Evolutionary conservation across 2,797 vertebrate species (phyloP), one percentile per base, ranked within the genome.

Genomic region (Aplochiton taeniatus): DNA sequence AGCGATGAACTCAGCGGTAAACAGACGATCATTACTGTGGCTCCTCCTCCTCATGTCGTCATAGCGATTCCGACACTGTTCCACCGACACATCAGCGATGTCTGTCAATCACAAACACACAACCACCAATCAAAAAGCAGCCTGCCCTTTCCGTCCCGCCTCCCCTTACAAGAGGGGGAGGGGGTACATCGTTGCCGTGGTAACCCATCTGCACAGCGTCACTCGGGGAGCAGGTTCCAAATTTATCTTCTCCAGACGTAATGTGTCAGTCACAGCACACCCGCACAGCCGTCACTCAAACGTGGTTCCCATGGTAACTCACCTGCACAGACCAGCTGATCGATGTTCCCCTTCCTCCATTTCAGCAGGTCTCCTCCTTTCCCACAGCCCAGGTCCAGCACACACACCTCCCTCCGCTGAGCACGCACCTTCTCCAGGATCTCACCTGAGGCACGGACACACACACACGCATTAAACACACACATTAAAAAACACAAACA

Each of bases 291-390:
- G 41, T 17, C 16, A 9, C 13, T 43, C n/a, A 55, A 48, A 18
- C 1, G 13, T 12, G 16, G 12, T 11, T 55, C 9, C 13, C 8
- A 12, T 55, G 19, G 12, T 56, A 19, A 42, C 83, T 87, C 92
- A 98, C 97, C 97, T 85, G 95, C 95, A 87, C 97, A 99, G 49
- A 99, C 93, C 1, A 99, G 87, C 78, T 91, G 95, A 77, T 75
- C 84, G 73, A 99, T 99, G 78, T 89, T 92, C 41, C 96, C 97
- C 81, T 94, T 96, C 77, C 91, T 96, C 97, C 97, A 99, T 67
- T 99, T 99, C 52, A 98, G 89, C 41, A 99, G 89, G 77, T 99
- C 97, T 80, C 97, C 97, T 77, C 97, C 97, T 92, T 99, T 99
- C 17, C 97, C 97, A 90, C 96, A 98, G 70, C 97, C 97, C 5